phyloP scores from a whole-genome alignment of 1,140 invertebrate genomes.

The Andrena cerasifolii region DNA sequence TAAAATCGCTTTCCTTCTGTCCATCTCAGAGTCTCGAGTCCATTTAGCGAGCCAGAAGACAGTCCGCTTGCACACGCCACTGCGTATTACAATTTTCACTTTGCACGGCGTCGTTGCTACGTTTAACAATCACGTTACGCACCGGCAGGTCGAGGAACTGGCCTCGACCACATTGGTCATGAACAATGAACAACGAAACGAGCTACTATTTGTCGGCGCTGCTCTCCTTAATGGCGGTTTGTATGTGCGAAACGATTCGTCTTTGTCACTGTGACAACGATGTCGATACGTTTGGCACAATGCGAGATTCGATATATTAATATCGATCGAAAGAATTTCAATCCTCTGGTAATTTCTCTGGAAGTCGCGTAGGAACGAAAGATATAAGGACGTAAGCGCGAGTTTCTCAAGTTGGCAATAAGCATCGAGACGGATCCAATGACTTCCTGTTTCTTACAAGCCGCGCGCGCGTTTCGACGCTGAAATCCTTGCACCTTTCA shows the following conservation, averaged over 20 bases:
- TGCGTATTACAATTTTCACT: no score
- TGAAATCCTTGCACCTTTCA: neutral
- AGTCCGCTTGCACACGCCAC: no score
- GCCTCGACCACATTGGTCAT: neutral
- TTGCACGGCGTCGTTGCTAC: neutral
- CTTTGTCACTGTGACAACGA: slow-evolving; percentile 12
- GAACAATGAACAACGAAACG: neutral
- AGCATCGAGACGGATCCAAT: neutral
- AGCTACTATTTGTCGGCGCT: neutral
- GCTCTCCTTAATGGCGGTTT: neutral
- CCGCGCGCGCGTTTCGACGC: neutral
- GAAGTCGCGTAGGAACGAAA: neutral
- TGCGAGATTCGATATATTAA: no score
- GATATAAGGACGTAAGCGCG: neutral
- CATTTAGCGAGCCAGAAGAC: no score
- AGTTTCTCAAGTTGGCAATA: neutral
- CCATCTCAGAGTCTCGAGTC: no score
- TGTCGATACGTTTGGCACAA: no score
- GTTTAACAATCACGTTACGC: neutral
- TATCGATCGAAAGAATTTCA: no score
- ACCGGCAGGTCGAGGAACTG: neutral
- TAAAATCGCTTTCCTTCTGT: slow-evolving; percentile 3
- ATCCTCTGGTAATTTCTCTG: no score
- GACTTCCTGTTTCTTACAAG: neutral
- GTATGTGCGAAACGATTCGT: slow-evolving; percentile 1